A percentile compares a stretch with the other conserved stretches of the same genome.
phyloP scores from a whole-genome alignment of 37 sponge, comb jelly and placozoan genomes.

The Axinella damicornis region DNA sequence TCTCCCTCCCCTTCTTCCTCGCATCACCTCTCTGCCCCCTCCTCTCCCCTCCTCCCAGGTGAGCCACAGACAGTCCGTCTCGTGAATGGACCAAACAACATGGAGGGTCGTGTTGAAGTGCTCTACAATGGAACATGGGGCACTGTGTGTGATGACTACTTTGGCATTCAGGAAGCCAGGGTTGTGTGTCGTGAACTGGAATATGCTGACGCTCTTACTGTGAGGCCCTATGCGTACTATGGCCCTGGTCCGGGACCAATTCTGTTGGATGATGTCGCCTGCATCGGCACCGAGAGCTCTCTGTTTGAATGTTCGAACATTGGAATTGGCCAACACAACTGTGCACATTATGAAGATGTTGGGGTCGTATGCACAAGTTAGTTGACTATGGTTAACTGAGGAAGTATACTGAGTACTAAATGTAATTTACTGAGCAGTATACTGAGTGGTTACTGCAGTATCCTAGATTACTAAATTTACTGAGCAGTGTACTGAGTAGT shows the following conservation, averaged over 20 bases:
- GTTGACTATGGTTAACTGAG: too few species aligned
- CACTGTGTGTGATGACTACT: slow-evolving; percentile 61
- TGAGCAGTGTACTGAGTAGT: too few species aligned
- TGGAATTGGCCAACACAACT: slow-evolving; percentile 58
- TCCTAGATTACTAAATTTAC: too few species aligned
- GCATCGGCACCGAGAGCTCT: slow-evolving; percentile 45
- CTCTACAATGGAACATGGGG: slow-evolving; percentile 32
- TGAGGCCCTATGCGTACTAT: slow-evolving; percentile 7
- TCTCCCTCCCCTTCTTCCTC: not conserved
- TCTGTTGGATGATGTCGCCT: slow-evolving; percentile 56
- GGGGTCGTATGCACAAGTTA: slow-evolving; percentile 61
- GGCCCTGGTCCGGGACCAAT: slow-evolving; percentile 45
- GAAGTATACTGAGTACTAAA: too few species aligned
- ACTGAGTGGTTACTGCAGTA: too few species aligned
- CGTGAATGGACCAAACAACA: not conserved
- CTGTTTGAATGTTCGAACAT: slow-evolving; percentile 27
- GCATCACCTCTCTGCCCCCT: not conserved
- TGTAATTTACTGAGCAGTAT: too few species aligned
- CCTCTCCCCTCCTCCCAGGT: not conserved
- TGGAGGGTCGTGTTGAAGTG: slow-evolving; percentile 20
- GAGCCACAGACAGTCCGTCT: not conserved
- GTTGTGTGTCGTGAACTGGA: slow-evolving; percentile 66
- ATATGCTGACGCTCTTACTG: slow-evolving; percentile 11
- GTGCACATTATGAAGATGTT: slow-evolving; percentile 57
- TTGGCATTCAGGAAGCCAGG: slow-evolving; percentile 31